Evolutionary conservation across 2,797 vertebrate genomes (phyloP).

Genomic region (Hydrolagus colliei): DNA sequence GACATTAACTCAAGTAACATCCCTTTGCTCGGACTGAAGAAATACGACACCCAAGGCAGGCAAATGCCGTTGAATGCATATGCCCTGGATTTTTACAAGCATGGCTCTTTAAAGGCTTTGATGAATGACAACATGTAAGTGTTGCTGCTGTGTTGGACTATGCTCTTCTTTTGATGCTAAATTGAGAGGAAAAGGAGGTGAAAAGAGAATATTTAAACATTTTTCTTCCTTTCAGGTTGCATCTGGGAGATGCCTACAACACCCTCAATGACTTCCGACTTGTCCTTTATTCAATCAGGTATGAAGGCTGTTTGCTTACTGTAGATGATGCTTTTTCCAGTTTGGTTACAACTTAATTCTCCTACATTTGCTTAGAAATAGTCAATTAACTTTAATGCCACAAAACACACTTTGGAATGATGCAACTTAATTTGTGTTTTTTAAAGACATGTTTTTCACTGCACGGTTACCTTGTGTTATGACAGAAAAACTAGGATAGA

Average conservation of each 20-base stretch:
- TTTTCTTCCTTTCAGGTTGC: conserved; percentile 3
- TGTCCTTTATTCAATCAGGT: conserved; percentile 17
- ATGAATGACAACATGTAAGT: conserved; percentile 30
- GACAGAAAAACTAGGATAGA: no score
- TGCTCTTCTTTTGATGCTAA: background rate
- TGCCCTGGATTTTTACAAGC: conserved; percentile 20
- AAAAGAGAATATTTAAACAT: background rate
- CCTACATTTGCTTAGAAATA: no score
- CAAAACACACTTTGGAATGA: no score
- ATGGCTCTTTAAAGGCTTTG: conserved; percentile 26
- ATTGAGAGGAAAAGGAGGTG: background rate
- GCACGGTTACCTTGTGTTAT: no score
- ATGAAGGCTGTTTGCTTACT: background rate
- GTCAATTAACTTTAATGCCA: no score
- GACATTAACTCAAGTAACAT: conserved; percentile 15
- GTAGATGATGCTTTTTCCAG: no score
- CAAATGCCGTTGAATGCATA: conserved; percentile 24
- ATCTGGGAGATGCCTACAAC: conserved; percentile 21
- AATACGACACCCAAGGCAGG: conserved; percentile 22
- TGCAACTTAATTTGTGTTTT: no score
- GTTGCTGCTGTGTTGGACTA: background rate
- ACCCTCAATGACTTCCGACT: conserved; percentile 23
- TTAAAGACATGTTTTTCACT: no score
- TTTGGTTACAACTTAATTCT: no score
- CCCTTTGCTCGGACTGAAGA: background rate